Evolutionary conservation across 2,888 invertebrate species (phyloP), one percentile per base, ranked within the genome.

Genomic region (Synergus umbraculus): DNA sequence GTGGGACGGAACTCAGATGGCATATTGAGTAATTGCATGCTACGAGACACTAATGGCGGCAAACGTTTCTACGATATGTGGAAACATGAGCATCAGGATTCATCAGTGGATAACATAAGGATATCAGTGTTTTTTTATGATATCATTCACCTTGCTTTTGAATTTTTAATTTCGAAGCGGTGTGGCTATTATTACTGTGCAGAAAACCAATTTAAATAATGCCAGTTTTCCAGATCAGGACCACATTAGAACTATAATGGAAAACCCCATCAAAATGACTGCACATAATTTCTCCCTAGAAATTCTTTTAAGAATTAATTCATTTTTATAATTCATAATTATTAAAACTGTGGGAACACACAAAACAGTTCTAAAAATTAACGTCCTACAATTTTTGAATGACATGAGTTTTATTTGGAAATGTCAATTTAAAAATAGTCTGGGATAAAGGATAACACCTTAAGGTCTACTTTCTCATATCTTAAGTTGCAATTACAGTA

Each of bases 1-100:
- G 73, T 73, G 73, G 54, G 73, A 73, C 73, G 73, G 73, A 73
- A 73, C 73, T 73, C 73, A 15, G 73, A 73, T 73, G 73, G 73
- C 73, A 73, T 54, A 73, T 73, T 73, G 73, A 73, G 73, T 73
- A 73, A 73, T 73, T 73, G 73, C 73, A 54, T 73, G 37, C 73
- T 37, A 73, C 54, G 73, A 73, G 73, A 73, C 73, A 73, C 54
- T 73, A 73, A 73, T 73, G 73, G 73, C 73, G 73, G 73, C 73
- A 54, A 73, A 54, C 73, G 46, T 54, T 73, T 69, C 29, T 46
- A 29, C 44, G 69, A 49, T 12, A 46, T 37, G n/a, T n/a, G 54
- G 41, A 73, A 12, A 54, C 37, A 73, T 73, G 22, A 22, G 46
- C 37, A 73, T 73, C 22, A 22, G 46, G 18, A 41, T 22, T 69